Conservation (phyloP, 1,140 invertebrate species). For the Ephestia elutella region DNA sequence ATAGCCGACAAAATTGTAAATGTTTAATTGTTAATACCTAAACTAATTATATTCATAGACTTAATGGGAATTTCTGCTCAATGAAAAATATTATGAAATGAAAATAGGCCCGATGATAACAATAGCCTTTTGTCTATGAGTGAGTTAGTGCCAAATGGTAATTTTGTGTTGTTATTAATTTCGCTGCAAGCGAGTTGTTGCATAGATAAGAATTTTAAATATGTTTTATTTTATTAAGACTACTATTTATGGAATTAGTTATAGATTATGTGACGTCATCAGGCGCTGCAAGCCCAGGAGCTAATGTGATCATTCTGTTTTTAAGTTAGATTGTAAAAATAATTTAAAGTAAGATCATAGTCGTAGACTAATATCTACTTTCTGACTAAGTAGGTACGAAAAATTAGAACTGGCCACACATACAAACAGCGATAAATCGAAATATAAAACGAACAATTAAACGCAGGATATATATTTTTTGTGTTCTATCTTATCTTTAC, state of each 20-base stretch:
- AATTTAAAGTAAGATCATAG: neutral
- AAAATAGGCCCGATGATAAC: constrained; percentile 1
- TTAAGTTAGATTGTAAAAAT: constrained; percentile 5
- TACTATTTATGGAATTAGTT: constrained; percentile 48
- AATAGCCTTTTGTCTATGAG: constrained; percentile 32
- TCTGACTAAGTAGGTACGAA: neutral
- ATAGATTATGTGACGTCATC: constrained; percentile 33
- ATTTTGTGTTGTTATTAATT: constrained; percentile 44
- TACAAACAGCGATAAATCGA: no score
- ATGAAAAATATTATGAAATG: neutral
- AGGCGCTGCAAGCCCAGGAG: constrained; percentile 38
- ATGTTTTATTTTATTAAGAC: constrained; percentile 25
- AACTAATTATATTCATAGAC: constrained; percentile 34
- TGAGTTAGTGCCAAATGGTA: constrained; percentile 50
- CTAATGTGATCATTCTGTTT: constrained; percentile 59
- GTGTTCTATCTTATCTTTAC: no score
- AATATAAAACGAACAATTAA: no score
- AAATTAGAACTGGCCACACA: neutral
- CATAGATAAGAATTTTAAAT: constrained; percentile 29
- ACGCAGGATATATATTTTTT: no score
- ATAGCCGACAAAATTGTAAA: constrained; percentile 22
- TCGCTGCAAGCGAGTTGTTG: constrained; percentile 55
- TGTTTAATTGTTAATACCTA: neutral
- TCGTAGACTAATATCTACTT: neutral
- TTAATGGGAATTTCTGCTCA: constrained; percentile 16